phyloP scores from a whole-genome alignment of 2,888 invertebrate genomes.

The Crossocerus cetratus region DNA sequence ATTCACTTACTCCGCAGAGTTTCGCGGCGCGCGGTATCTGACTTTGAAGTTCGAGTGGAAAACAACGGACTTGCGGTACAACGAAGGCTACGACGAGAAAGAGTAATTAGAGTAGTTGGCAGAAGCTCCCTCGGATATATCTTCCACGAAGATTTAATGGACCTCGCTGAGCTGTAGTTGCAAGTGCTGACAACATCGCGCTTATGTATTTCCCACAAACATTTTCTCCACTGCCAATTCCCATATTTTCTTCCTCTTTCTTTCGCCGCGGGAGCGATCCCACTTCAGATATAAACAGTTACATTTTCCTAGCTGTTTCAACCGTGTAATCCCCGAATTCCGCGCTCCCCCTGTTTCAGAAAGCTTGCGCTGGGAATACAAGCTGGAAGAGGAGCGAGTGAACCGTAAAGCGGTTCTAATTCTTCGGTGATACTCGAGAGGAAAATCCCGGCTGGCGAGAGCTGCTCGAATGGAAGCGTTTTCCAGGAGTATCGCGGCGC shows the following conservation, averaged over 20 bases:
- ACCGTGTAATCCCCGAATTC: too few species aligned
- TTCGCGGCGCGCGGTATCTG: conserved; percentile 11
- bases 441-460: background rate
- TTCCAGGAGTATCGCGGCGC: background rate
- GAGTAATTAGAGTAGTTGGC: background rate
- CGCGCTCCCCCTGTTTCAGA: too few species aligned
- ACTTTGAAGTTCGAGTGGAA: too few species aligned
- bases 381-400: background rate
- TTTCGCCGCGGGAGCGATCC: background rate
- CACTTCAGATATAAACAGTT: conserved; percentile 8
- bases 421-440: background rate
- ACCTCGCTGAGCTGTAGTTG: conserved; percentile 30
- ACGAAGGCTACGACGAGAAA: too few species aligned
- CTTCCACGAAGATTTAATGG: conserved; percentile 36
- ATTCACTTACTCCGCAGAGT: conserved; percentile 20
- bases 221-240: background rate
- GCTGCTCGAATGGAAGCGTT: background rate
- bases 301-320: background rate
- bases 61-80: too few species aligned
- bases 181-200: conserved; percentile 12
- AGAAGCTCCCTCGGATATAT: background rate
- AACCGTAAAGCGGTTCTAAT: background rate
- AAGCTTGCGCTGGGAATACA: background rate
- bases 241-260: too few species aligned
- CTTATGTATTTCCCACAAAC: conserved; percentile 13